These are phyloP conservation scores for Wiebesia pumilae DNA, from an alignment of 1,140 invertebrate species.

Conservation along the genomic window DNA sequence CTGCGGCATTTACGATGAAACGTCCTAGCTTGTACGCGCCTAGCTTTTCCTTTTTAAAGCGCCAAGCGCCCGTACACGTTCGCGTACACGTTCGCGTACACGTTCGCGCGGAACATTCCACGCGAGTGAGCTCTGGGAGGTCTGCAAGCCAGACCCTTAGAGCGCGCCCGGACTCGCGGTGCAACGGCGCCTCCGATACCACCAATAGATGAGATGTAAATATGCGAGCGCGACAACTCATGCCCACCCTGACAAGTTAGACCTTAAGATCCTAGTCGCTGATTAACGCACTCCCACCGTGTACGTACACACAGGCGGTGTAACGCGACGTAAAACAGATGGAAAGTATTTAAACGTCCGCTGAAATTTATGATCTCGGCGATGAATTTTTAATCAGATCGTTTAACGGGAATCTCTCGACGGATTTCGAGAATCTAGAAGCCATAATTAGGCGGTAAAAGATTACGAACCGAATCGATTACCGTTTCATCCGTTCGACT, in stretches of 20 bases:
- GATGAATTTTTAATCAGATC: slow-evolving; percentile 8
- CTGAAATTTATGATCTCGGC: slow-evolving; percentile 10
- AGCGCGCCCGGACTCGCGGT: too few relatives aligned
- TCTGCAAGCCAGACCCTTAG: slow-evolving; percentile 10
- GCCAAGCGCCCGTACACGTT: background rate
- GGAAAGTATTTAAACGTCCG: background rate
- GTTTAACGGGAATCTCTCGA: background rate
- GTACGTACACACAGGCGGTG: too few relatives aligned
- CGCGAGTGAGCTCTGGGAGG: slow-evolving; percentile 11
- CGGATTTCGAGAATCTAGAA: background rate
- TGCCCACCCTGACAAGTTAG: slow-evolving; percentile 1
- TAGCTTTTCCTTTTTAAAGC: background rate
- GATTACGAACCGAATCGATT: background rate
- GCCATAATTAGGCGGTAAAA: background rate
- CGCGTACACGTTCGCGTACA: too few relatives aligned
- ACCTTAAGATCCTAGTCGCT: slow-evolving; percentile 34
- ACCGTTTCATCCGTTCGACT: background rate
- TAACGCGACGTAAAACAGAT: background rate
- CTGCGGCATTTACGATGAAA: too few relatives aligned
- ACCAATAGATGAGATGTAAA: slow-evolving; percentile 44
- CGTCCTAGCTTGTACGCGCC: too few relatives aligned
- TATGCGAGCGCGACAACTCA: slow-evolving; percentile 29
- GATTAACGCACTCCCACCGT: slow-evolving; percentile 31
- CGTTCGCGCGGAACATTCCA: background rate
- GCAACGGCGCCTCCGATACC: slow-evolving; percentile 7